Evolutionary conservation across 2,888 invertebrate species (phyloP).

Genomic region (Arctia plantaginis): DNA sequence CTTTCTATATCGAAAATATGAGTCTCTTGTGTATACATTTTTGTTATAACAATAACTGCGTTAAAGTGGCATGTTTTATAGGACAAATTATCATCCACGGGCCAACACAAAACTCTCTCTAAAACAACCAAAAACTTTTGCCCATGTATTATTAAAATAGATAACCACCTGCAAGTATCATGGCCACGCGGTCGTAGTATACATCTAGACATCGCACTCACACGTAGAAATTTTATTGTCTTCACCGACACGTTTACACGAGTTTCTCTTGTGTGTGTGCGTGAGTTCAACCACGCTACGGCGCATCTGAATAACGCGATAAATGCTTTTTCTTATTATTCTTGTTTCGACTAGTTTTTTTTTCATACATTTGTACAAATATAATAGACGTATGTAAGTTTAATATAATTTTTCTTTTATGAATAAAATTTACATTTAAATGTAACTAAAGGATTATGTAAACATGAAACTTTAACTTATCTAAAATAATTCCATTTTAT

Average conservation of each 20-base stretch:
- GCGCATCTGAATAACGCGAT: slow-evolving; percentile 57
- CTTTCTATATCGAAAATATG: no score
- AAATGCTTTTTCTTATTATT: slow-evolving; percentile 60
- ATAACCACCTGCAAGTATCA: slow-evolving; percentile 56
- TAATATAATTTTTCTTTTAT: background rate
- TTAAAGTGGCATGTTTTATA: background rate
- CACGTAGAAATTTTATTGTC: slow-evolving; percentile 66
- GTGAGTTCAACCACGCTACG: slow-evolving; percentile 71
- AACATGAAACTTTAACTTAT: background rate
- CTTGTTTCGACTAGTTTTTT: slow-evolving; percentile 7
- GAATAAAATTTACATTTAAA: slow-evolving; percentile 14
- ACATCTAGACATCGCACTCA: slow-evolving; percentile 61
- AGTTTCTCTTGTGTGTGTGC: slow-evolving; percentile 54
- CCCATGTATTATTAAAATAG: slow-evolving; percentile 23
- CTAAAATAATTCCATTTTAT: background rate
- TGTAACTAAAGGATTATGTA: slow-evolving; percentile 8
- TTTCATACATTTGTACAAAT: background rate
- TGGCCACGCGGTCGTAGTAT: slow-evolving; percentile 53
- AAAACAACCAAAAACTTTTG: slow-evolving; percentile 13
- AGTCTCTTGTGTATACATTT: background rate
- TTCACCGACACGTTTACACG: slow-evolving; percentile 55
- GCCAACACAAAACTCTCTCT: slow-evolving; percentile 2
- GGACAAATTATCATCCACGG: background rate
- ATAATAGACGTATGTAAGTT: background rate
- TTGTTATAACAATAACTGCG: background rate